Conservation (phyloP, 1,140 invertebrate genomes). For the Platyscapa corneri region DNA sequence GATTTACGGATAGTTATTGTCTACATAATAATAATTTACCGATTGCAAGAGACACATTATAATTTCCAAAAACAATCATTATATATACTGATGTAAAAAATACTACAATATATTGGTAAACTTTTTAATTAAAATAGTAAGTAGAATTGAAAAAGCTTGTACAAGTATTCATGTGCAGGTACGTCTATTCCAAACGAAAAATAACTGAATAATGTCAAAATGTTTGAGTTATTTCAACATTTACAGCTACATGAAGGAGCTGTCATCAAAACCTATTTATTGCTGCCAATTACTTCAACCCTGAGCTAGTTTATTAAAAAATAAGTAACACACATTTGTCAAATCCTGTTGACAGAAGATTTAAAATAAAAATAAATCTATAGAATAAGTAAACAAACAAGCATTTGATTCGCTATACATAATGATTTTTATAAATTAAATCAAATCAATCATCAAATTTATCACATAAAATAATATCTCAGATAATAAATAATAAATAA, state of each 20-base stretch:
- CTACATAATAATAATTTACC: no score
- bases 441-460: not conserved
- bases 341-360: not conserved
- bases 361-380: not conserved
- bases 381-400: not conserved
- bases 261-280: not conserved
- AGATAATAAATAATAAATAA: no score
- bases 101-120: not conserved
- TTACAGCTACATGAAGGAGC: not conserved
- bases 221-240: not conserved
- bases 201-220: not conserved
- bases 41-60: no score
- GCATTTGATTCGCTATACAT: not conserved
- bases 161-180: no score
- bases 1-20: no score
- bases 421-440: not conserved
- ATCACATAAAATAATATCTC: no score
- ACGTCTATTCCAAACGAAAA: not conserved
- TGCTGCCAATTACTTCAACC: not conserved
- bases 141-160: not conserved
- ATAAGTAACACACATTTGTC: not conserved
- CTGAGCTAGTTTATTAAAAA: constrained; percentile 2
- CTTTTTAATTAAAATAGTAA: not conserved
- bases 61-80: no score
- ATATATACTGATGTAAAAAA: no score